A percentile compares a stretch with the other conserved stretches of the same genome.
Conservation (phyloP, 2,888 invertebrate species). For the Heliconius ethilla region DNA sequence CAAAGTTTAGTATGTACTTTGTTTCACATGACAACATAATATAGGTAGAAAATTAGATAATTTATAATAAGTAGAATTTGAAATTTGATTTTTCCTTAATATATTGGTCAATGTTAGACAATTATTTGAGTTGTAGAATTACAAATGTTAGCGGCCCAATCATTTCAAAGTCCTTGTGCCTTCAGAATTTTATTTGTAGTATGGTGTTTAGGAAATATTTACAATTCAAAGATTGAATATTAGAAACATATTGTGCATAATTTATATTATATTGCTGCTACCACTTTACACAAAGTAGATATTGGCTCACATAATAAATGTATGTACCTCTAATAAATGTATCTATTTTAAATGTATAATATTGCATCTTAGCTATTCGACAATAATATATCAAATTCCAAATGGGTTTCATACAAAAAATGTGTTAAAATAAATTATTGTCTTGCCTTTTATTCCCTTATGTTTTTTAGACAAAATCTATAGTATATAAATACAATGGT, state of each 20-base stretch:
- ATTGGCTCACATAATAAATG: constrained; percentile 30
- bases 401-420: constrained; percentile 54
- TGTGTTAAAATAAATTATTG: constrained; percentile 47
- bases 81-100: constrained; percentile 33
- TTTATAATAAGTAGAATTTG: constrained; percentile 36
- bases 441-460: constrained; percentile 59
- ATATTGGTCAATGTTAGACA: constrained; percentile 40
- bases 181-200: constrained; percentile 48
- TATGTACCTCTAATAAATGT: constrained; percentile 31
- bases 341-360: constrained; percentile 31
- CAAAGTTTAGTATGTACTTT: constrained; percentile 24
- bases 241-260: constrained; percentile 27
- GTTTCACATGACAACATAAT: constrained; percentile 40
- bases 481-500: constrained; percentile 46
- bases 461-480: constrained; percentile 45
- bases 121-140: constrained; percentile 31
- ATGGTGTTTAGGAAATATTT: constrained; percentile 37
- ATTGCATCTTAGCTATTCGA: constrained; percentile 50
- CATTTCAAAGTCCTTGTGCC: constrained; percentile 50
- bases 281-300: constrained; percentile 31
- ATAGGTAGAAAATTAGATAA: constrained; percentile 36
- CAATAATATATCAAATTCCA: constrained; percentile 64
- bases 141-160: constrained; percentile 36
- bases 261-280: constrained; percentile 30
- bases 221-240: constrained; percentile 25